These are phyloP conservation scores for Sitta carolinensis DNA, from an alignment of 2,797 vertebrate genomes.

Conservation along the genomic window DNA sequence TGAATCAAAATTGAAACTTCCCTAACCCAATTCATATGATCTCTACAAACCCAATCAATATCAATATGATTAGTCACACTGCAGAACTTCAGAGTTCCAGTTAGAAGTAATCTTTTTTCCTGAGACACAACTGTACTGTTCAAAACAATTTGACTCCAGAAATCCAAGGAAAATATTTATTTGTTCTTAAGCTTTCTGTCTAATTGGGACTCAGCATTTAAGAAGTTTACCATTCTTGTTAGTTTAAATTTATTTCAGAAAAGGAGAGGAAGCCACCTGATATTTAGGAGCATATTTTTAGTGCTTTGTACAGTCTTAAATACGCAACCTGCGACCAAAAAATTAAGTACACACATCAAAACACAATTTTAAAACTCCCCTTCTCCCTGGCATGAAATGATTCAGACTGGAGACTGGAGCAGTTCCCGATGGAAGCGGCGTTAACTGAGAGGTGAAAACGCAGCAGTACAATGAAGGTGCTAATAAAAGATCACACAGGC, in stretches of 20 bases:
- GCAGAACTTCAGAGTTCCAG: conserved; percentile 49
- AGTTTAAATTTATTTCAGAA: conserved; percentile 3
- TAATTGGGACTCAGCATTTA: neutral
- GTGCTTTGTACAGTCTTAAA: conserved; percentile 12
- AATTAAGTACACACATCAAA: conserved; percentile 42
- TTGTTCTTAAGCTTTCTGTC: neutral
- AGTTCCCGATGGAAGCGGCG: conserved; percentile 34
- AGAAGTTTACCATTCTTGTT: neutral
- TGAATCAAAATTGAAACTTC: conserved; percentile 26
- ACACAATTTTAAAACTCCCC: conserved; percentile 8
- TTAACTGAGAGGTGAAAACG: conserved; percentile 25
- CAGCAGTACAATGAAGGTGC: conserved; percentile 58
- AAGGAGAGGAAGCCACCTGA: neutral
- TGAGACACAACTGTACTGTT: neutral
- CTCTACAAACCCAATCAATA: conserved; percentile 21
- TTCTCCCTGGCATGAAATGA: neutral
- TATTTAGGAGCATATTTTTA: neutral
- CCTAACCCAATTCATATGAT: neutral
- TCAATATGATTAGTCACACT: conserved; percentile 53
- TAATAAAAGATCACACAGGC: conserved; percentile 74
- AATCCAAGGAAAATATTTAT: neutral
- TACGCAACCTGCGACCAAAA: conserved; percentile 12
- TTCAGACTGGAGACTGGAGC: conserved; percentile 20
- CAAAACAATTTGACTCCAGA: conserved; percentile 1
- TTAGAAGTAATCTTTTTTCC: neutral